Evolutionary conservation across 2,888 invertebrate species (phyloP), one percentile per base, ranked within the genome.

Genomic region (Himalopsyche kuldschensis): DNA sequence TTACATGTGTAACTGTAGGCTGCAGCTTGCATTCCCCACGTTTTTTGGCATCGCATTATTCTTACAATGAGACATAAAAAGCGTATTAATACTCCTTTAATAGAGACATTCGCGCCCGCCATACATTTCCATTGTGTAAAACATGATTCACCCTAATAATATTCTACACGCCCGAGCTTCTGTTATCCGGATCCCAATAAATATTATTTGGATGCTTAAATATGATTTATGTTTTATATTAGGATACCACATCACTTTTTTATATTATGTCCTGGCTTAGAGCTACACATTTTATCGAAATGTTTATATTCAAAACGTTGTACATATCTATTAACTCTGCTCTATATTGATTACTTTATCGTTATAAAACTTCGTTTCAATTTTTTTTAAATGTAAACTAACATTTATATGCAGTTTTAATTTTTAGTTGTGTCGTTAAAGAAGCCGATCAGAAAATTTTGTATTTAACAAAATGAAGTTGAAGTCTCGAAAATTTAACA

Each of bases 51-150:
- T 83, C 79, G 55, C 78, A 78, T 83, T 78, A 81, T 79, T 24
- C 47, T 24, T 69, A 30, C 41, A 79, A 69, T 24, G 80, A 30
- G 75, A 79, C 81, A 84, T 82, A 47, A 82, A 75, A 69, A 75
- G 48, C 80, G 78, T 81, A 48, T 83, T 83, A 83, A 83, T 83
- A 80, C 81, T 76, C 75, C 80, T 83, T 83, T 83, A 83, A 83
- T 83, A 80, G 80, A 83, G 83, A 83, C 80, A 83, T 83, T 63
- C 47, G 47, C 75, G 75, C 75, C 78, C 75, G 75, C 82, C 75
- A 83, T 48, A 46, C 80, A 69, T n/a, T 69, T 55, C 35, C 81
- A 78, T 78, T 81, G 81, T 78, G 79, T 24, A 55, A 55, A 55
- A 55, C 55, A 41, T 55, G 77, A 79, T 82, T 27, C 78, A 75